Percentiles rank a stretch among this genome's conserved stretches.
Conservation (phyloP, 2,888 invertebrate species). For the Philereme transversata region DNA sequence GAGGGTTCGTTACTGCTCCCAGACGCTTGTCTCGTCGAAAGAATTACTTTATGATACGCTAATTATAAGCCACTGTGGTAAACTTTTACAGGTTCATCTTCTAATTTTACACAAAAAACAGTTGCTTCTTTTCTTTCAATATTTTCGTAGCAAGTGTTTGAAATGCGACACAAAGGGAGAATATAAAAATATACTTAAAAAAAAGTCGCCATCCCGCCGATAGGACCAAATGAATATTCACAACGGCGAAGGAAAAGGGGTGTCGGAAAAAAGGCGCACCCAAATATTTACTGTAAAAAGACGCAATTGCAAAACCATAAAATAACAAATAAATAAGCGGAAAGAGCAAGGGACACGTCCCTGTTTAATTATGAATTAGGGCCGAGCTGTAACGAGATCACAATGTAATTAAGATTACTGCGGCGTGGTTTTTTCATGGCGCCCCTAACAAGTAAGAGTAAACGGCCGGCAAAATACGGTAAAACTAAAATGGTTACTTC, state of each 20-base stretch:
- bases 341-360: slow-evolving; percentile 67
- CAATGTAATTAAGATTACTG: slow-evolving; percentile 83
- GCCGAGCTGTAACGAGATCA: slow-evolving; percentile 79
- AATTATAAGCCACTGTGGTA: slow-evolving; percentile 27
- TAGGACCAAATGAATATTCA: slow-evolving; percentile 81
- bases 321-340: slow-evolving; percentile 78
- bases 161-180: slow-evolving; percentile 61
- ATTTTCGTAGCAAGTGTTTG: slow-evolving; percentile 57
- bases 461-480: slow-evolving; percentile 66
- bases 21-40: slow-evolving; percentile 55
- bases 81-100: slow-evolving; percentile 24
- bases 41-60: slow-evolving; percentile 35
- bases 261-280: slow-evolving; percentile 65
- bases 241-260: slow-evolving; percentile 73
- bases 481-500: slow-evolving; percentile 56
- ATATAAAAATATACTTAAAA: slow-evolving; percentile 70
- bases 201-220: slow-evolving; percentile 72
- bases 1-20: slow-evolving; percentile 75
- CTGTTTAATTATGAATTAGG: slow-evolving; percentile 83
- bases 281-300: slow-evolving; percentile 66
- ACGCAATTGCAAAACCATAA: slow-evolving; percentile 75
- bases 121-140: slow-evolving; percentile 54
- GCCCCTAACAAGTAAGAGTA: slow-evolving; percentile 66
- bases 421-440: slow-evolving; percentile 71
- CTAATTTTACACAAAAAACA: slow-evolving; percentile 42